These are phyloP conservation scores for Eupithecia tripunctaria DNA, from an alignment of 2,888 invertebrate species.

Conservation along the genomic window DNA sequence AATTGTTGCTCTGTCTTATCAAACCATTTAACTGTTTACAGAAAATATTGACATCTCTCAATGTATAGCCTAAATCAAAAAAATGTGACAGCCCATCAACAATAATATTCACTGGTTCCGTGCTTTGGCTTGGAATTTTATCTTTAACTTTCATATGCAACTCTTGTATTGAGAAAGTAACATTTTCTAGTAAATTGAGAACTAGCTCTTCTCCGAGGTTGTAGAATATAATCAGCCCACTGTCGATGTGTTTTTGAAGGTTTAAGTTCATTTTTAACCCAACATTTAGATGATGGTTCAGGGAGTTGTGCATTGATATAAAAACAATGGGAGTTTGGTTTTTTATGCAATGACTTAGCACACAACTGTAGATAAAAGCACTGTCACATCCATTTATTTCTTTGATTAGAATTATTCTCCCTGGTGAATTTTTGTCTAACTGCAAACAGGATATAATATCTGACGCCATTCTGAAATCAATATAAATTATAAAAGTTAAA, in stretches of 20 bases:
- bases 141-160: conserved; percentile 72
- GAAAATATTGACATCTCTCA: conserved; percentile 80
- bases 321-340: conserved; percentile 85
- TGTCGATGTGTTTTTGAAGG: conserved; percentile 77
- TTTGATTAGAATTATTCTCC: conserved; percentile 86
- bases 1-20: conserved; percentile 59
- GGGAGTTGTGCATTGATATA: conserved; percentile 88
- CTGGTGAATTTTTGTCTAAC: conserved; percentile 84
- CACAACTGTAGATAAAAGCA: conserved; percentile 88
- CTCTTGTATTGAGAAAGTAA: conserved; percentile 64
- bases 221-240: conserved; percentile 63
- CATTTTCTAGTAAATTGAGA: conserved; percentile 53
- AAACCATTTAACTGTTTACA: conserved; percentile 75
- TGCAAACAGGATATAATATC: conserved; percentile 87
- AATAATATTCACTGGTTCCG: conserved; percentile 83
- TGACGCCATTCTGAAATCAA: conserved; percentile 83
- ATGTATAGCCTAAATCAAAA: conserved; percentile 85
- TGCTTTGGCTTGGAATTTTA: conserved; percentile 65
- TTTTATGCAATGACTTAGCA: conserved; percentile 86
- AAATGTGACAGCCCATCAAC: conserved; percentile 90
- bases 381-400: conserved; percentile 89
- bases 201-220: conserved; percentile 64
- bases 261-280: conserved; percentile 90
- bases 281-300: conserved; percentile 89
- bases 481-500: too few species aligned